phyloP scores from a whole-genome alignment of 2,888 invertebrate genomes.

The Trichacis sp. region DNA sequence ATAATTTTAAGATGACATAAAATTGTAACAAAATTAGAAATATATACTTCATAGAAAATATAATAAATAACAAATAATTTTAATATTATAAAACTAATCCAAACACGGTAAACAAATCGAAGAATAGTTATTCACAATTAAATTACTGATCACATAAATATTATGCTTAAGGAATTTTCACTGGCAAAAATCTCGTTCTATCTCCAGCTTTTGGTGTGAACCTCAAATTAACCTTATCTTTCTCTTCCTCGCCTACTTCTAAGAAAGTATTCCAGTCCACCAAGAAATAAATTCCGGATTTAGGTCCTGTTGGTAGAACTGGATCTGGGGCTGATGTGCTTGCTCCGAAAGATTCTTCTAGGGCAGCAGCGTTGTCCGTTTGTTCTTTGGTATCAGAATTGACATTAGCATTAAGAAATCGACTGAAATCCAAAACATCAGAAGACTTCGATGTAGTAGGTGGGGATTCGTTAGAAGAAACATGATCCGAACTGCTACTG shows the following conservation, averaged over 20 bases:
- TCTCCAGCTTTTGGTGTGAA: conserved; percentile 86
- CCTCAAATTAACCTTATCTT: conserved; percentile 81
- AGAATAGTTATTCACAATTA: too few relatives aligned
- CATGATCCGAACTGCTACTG: background rate
- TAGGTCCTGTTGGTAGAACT: conserved; percentile 75
- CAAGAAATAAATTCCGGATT: conserved; percentile 86
- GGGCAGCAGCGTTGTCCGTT: conserved; percentile 72
- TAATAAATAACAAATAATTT: too few relatives aligned
- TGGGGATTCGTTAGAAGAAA: background rate
- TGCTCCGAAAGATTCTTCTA: conserved; percentile 84
- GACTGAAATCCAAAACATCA: conserved; percentile 20
- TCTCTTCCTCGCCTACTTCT: conserved; percentile 83
- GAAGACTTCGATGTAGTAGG: conserved; percentile 12
- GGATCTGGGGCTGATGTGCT: conserved; percentile 74
- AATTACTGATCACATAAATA: background rate
- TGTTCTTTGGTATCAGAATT: conserved; percentile 44
- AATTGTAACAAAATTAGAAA: too few relatives aligned
- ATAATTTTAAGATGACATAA: too few relatives aligned
- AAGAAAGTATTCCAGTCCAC: conserved; percentile 89
- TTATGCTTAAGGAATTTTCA: conserved; percentile 75
- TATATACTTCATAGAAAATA: too few relatives aligned
- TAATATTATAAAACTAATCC: too few relatives aligned
- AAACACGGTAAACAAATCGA: too few relatives aligned
- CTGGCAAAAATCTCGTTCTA: conserved; percentile 81
- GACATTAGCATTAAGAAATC: conserved; percentile 7